These are phyloP conservation scores for Schlechtendalia chinensis DNA, from an alignment of 1,140 invertebrate species.

Conservation along the genomic window DNA sequence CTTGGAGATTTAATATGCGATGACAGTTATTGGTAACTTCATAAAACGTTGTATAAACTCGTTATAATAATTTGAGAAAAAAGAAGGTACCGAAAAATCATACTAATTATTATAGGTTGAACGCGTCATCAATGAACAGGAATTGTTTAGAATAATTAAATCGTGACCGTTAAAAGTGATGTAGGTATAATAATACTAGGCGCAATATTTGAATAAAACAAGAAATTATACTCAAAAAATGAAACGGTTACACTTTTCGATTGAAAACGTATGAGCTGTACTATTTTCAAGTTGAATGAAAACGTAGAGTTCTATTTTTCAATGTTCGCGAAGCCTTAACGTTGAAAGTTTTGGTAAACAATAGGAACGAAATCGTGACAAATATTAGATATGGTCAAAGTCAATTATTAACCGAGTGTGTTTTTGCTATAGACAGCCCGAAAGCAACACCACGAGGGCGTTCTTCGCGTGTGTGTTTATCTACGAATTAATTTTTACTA, in stretches of 20 bases:
- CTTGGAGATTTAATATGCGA: too few relatives aligned
- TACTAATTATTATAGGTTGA: too few relatives aligned
- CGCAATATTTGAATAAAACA: neutral
- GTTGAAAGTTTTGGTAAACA: neutral
- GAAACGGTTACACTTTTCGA: neutral
- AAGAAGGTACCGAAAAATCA: too few relatives aligned
- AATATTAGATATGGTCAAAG: neutral
- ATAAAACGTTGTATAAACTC: too few relatives aligned
- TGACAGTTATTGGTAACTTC: too few relatives aligned
- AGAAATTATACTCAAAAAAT: neutral
- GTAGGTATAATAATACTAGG: too few relatives aligned
- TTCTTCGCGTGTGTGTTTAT: neutral
- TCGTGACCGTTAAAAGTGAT: too few relatives aligned
- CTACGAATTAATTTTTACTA: conserved; percentile 1
- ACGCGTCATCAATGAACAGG: too few relatives aligned
- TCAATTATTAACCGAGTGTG: neutral
- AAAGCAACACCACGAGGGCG: neutral
- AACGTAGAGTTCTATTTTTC: neutral
- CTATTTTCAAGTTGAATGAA: neutral
- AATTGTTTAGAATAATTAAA: too few relatives aligned
- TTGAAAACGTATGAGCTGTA: neutral
- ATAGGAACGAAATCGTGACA: neutral
- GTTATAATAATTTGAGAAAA: too few relatives aligned
- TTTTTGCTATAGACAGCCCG: neutral
- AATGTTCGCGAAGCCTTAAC: neutral